Evolutionary conservation across 1,140 invertebrate species (phyloP), one percentile per base, ranked within the genome.

Genomic region (Pogonomyrmex barbatus): DNA sequence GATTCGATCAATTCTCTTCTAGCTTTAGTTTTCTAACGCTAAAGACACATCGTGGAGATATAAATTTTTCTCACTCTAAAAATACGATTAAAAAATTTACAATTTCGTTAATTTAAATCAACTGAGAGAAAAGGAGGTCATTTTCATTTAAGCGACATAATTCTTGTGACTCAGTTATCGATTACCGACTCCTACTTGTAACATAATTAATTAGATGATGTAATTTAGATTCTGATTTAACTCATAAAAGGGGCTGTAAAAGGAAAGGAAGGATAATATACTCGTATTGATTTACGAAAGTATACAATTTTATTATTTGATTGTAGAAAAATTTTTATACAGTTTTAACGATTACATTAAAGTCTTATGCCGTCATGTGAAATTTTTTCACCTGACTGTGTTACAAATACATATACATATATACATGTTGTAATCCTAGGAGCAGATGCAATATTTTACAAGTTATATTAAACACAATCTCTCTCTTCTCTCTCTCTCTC

Each of bases 291-390:
- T 83, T 92, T 94, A 94, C 47, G 91, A 94, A 94, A 94, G 93
- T 92, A 94, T 92, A 93, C 83, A 94, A 94, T 93, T 94, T 24
- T 24, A 24, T 24, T 93, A 92, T 91, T 93, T 90, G 84, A 89
- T 91, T 84, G 88, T 93, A 93, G 87, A 94, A 94, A 93, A 92
- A 89, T 71, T 60, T 81, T 88, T 76, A 70, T 84, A 79, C 73
- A 89, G 84, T 75, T 77, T 75, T 87, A 91, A 83, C 68, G 52
- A 82, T 24, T 82, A 88, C 75, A 87, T 47, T 85, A n/a, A 89
- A 91, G 89, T 90, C 89, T 92, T 87, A 85, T 47, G 54, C 33
- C 14, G 30, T 42, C 88, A 47, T 47, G 63, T 50, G 39, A 58
- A 70, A n/a, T 73, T 39, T 30, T 47, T 58, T 52, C 17, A 82